Base-by-base conservation (phyloP, 2,113 vertebrate genomes). In the Prinia subflava region DNA sequence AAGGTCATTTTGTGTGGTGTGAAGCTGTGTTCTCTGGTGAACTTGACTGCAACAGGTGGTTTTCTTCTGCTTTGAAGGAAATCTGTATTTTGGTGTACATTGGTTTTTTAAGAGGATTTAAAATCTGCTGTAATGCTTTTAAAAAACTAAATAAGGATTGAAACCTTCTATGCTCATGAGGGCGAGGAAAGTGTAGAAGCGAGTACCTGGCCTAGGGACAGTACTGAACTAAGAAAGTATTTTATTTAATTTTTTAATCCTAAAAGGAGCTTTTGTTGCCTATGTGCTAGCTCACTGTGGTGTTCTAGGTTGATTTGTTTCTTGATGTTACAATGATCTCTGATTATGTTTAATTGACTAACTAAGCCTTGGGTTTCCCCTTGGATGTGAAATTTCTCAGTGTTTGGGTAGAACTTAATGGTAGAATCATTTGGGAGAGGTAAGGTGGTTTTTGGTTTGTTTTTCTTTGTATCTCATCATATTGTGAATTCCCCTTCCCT, bases 401-500 rank as follows among this genome's bases (percentile, higher is more conserved):
- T 76, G 25, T 24, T 90, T 73, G 64, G 76, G 86, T 69, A 37
- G 62, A 94, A 75, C 46, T 79, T 64, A 46, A 67, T 39, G 63
- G 56, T 28, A 52, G 79, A 78, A 79, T 41, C 60, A 7, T 90
- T 73, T 85, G 77, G 73, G 83, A 82, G 50, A 53, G 14, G 31
- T 59, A 41, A 60, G 64, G 85, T 93, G 80, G 13, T 47, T 83
- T 95, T 93, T 67, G 78, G 39, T 89, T 92, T 94, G 77, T 71
- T 84, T 89, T 83, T 83, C 87, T 89, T 83, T 90, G 53, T 33
- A 33, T 95, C 83, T 96, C 55, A 70, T 76, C 56, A 33, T 79
- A 30, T 12, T 92, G 88, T 94, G 86, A 96, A 94, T 95, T 96
- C 74, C 88, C 88, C 91, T 91, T 92, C 59, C 59, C 13, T 13